Evolutionary conservation across 2,888 invertebrate species (phyloP).

Genomic region (Lepidonotus clava): DNA sequence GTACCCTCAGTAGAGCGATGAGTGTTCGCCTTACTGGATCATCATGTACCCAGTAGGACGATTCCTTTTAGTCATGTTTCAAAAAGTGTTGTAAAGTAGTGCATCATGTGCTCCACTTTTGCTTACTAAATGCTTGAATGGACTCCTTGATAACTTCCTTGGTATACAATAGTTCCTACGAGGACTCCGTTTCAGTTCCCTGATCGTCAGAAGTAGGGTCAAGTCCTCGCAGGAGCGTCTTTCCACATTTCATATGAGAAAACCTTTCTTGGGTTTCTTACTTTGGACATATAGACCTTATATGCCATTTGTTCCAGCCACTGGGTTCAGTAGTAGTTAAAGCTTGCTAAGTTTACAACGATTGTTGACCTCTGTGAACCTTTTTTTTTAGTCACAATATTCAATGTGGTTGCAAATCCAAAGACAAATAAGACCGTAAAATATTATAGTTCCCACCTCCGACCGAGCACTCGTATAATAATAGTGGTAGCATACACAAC

Average conservation of each 20-base stretch:
- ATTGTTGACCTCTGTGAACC: slow-evolving; percentile 54
- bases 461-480: slow-evolving; percentile 7
- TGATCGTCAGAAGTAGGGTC: not conserved
- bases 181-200: slow-evolving; percentile 13
- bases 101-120: slow-evolving; percentile 10
- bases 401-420: slow-evolving; percentile 50
- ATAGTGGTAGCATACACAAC: slow-evolving; percentile 6
- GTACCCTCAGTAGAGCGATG: slow-evolving; percentile 34
- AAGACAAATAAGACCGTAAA: slow-evolving; percentile 51
- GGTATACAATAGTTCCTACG: slow-evolving; percentile 53
- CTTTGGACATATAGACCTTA: slow-evolving; percentile 21
- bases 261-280: slow-evolving; percentile 27
- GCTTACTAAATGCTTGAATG: slow-evolving; percentile 50
- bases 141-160: slow-evolving; percentile 54
- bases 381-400: slow-evolving; percentile 46
- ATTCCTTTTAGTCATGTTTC: slow-evolving; percentile 20
- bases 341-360: slow-evolving; percentile 41
- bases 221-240: slow-evolving; percentile 50
- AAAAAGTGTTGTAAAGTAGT: slow-evolving; percentile 6
- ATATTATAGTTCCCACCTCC: slow-evolving; percentile 11
- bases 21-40: slow-evolving; percentile 21
- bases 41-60: slow-evolving; percentile 37
- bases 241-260: slow-evolving; percentile 52
- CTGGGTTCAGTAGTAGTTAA: slow-evolving; percentile 40
- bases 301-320: slow-evolving; percentile 53